These are phyloP conservation scores for Cherax destructor DNA, from an alignment of 1,140 invertebrate species.

Conservation along the genomic window DNA sequence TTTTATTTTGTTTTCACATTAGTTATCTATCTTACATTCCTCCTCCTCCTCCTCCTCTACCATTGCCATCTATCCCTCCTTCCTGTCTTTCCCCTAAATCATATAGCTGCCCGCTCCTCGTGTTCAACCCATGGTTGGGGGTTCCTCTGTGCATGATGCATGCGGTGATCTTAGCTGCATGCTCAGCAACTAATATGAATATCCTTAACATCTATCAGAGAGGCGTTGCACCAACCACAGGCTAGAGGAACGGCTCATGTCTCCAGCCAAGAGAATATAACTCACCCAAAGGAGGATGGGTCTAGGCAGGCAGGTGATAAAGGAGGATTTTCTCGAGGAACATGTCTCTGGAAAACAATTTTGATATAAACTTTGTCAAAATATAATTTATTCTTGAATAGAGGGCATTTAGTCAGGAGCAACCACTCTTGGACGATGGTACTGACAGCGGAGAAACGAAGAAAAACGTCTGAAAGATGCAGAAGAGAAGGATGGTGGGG, in stretches of 20 bases:
- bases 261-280: background rate
- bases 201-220: conserved; percentile 37
- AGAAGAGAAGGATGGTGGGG: too few relatives aligned
- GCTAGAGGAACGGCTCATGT: background rate
- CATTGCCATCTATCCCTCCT: background rate
- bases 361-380: too few relatives aligned
- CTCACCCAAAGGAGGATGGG: background rate
- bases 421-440: too few relatives aligned
- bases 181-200: conserved; percentile 44
- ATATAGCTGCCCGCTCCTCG: background rate
- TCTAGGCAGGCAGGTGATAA: too few relatives aligned
- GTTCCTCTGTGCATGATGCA: conserved; percentile 15
- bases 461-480: too few relatives aligned
- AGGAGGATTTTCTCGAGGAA: too few relatives aligned
- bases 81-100: background rate
- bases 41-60: background rate
- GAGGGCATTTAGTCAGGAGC: too few relatives aligned
- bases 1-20: background rate
- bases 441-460: too few relatives aligned
- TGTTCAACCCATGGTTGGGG: background rate
- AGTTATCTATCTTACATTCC: background rate
- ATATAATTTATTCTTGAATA: too few relatives aligned
- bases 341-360: too few relatives aligned
- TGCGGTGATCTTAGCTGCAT: conserved; percentile 3
- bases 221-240: background rate